Conservation (phyloP, 2,888 invertebrate genomes). For the Hyposoter dolosus region DNA sequence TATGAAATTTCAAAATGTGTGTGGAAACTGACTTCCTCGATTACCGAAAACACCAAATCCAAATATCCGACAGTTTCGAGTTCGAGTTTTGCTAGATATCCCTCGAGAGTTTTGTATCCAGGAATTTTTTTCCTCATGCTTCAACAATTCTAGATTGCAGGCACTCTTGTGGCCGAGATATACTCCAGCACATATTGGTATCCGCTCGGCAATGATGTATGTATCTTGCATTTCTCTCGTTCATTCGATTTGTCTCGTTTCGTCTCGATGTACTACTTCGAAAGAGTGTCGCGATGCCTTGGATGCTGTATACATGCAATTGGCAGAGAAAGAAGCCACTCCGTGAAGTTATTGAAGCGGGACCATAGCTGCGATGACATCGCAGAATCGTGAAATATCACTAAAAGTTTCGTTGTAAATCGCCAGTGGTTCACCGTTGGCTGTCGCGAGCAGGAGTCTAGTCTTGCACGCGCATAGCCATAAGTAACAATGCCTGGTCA, state of each 20-base stretch:
- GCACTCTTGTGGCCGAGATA: conserved; percentile 26
- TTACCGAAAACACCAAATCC: conserved; percentile 17
- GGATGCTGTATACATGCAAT: conserved; percentile 25
- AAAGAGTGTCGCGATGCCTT: not conserved
- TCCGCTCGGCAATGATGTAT: not conserved
- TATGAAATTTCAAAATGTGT: not conserved
- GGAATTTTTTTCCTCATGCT: conserved; percentile 47
- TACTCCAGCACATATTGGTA: not conserved
- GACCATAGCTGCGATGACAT: conserved; percentile 65
- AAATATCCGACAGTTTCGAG: conserved; percentile 30
- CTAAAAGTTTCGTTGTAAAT: conserved; percentile 69
- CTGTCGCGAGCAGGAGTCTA: conserved; percentile 62
- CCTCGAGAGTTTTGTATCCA: conserved; percentile 31
- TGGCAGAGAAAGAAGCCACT: conserved; percentile 57
- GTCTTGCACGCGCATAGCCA: conserved; percentile 37
- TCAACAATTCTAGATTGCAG: conserved; percentile 37
- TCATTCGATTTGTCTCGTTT: conserved; percentile 36
- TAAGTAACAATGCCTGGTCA: conserved; percentile 71
- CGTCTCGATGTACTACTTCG: conserved; percentile 20
- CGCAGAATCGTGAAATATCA: conserved; percentile 69
- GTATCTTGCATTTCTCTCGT: conserved; percentile 6
- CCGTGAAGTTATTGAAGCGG: conserved; percentile 64
- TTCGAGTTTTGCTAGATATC: conserved; percentile 21
- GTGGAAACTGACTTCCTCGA: conserved; percentile 14
- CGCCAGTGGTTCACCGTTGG: conserved; percentile 58